These are phyloP conservation scores for Python bivittatus DNA, from an alignment of 2,113 vertebrate species.

Conservation along the genomic window DNA sequence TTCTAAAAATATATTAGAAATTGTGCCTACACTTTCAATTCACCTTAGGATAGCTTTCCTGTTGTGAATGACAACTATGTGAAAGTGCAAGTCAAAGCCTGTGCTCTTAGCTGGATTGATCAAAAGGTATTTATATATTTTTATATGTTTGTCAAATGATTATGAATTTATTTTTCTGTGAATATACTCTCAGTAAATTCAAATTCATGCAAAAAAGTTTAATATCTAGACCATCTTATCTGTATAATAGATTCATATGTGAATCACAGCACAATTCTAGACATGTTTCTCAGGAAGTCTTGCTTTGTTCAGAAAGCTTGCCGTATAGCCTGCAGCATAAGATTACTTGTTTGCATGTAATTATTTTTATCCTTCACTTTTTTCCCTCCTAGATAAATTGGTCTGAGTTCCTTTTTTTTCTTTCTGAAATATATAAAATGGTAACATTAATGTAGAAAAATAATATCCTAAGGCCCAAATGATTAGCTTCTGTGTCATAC, in stretches of 20 bases:
- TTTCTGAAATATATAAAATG: not conserved
- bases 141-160: slow-evolving; percentile 9
- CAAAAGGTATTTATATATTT: slow-evolving; percentile 76
- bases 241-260: not conserved
- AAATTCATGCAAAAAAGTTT: slow-evolving; percentile 12
- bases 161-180: slow-evolving; percentile 15
- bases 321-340: not conserved
- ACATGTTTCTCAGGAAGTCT: not conserved
- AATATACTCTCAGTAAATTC: slow-evolving; percentile 27
- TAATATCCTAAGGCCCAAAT: not conserved
- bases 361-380: not conserved
- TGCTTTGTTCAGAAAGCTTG: not conserved
- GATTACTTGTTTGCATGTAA: not conserved
- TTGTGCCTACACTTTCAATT: slow-evolving; percentile 33
- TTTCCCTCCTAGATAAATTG: not conserved
- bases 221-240: not conserved
- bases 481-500: not conserved
- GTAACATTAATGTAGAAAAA: not conserved
- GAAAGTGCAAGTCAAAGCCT: slow-evolving; percentile 91
- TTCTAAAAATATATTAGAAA: slow-evolving; percentile 14
- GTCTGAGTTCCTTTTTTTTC: not conserved
- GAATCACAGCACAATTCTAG: not conserved
- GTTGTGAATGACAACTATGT: slow-evolving; percentile 77
- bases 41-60: slow-evolving; percentile 77
- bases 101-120: slow-evolving; percentile 88